These are phyloP conservation scores for Isurus oxyrinchus DNA, from an alignment of 2,113 vertebrate species.

Conservation along the genomic window DNA sequence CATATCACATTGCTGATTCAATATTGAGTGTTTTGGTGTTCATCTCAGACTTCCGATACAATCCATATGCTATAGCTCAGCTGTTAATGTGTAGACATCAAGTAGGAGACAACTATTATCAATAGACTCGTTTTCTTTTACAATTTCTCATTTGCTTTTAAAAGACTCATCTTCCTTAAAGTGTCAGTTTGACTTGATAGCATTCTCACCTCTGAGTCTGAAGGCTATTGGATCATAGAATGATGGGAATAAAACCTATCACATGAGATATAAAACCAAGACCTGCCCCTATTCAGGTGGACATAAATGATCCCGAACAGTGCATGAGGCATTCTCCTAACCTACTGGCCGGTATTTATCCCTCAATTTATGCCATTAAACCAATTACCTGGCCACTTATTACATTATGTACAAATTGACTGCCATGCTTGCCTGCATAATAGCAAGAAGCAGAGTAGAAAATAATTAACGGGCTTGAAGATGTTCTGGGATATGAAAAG, in stretches of 20 bases:
- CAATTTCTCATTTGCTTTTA: not conserved
- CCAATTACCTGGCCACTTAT: not conserved
- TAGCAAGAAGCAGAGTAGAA: too few relatives aligned
- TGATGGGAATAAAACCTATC: not conserved
- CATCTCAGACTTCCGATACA: not conserved
- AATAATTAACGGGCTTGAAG: not conserved
- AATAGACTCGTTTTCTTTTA: not conserved
- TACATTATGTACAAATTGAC: too few relatives aligned
- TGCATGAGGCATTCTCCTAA: not conserved
- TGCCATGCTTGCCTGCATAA: too few relatives aligned
- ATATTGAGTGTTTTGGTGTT: not conserved
- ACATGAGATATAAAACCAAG: not conserved
- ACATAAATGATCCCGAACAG: not conserved
- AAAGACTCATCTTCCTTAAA: not conserved
- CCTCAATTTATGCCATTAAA: not conserved
- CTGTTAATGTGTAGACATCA: not conserved
- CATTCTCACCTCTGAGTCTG: not conserved
- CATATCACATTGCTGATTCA: not conserved
- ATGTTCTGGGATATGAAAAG: not conserved
- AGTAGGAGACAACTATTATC: not conserved
- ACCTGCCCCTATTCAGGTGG: not conserved
- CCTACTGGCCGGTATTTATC: not conserved
- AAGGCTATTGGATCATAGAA: not conserved
- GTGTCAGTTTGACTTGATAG: not conserved
- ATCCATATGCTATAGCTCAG: not conserved